A percentile compares a stretch with the other conserved stretches of the same genome.
Conservation (phyloP, 2,888 invertebrate genomes). For the Noctuana brunneofusca region DNA sequence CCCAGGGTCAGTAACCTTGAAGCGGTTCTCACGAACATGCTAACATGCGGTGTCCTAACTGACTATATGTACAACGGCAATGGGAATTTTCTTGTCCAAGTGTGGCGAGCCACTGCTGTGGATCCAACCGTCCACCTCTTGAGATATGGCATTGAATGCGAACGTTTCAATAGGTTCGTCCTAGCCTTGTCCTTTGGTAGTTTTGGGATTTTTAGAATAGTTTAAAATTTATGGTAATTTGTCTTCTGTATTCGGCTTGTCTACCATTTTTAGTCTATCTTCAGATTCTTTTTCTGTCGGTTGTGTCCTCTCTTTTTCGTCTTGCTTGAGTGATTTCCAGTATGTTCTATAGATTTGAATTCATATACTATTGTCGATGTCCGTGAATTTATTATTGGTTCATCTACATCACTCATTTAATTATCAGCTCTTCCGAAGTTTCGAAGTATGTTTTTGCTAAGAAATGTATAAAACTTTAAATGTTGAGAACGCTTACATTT, state of each 20-base stretch:
- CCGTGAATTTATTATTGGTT: too few relatives aligned
- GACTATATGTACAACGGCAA: slow-evolving; percentile 55
- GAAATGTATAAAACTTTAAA: too few relatives aligned
- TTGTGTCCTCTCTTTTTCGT: background rate
- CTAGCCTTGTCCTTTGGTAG: background rate
- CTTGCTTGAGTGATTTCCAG: too few relatives aligned
- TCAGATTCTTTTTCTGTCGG: background rate
- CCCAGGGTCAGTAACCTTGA: slow-evolving; percentile 67
- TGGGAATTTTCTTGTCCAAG: slow-evolving; percentile 52
- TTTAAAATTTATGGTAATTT: background rate
- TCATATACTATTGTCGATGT: too few relatives aligned
- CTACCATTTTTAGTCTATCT: background rate
- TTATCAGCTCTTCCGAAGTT: too few relatives aligned
- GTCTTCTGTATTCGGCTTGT: background rate
- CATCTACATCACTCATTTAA: too few relatives aligned
- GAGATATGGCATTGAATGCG: slow-evolving; percentile 21
- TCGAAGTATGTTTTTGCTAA: too few relatives aligned
- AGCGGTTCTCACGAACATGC: slow-evolving; percentile 58
- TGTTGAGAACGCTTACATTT: background rate
- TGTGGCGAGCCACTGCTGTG: slow-evolving; percentile 55
- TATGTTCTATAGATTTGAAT: too few relatives aligned
- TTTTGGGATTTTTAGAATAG: background rate
- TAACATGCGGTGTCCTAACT: slow-evolving; percentile 55
- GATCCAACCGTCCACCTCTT: slow-evolving; percentile 6
- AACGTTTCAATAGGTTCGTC: slow-evolving; percentile 34